Evolutionary conservation across 2,113 vertebrate genomes (phyloP), one percentile per base, ranked within the genome.

Genomic region (Eptesicus fuscus): DNA sequence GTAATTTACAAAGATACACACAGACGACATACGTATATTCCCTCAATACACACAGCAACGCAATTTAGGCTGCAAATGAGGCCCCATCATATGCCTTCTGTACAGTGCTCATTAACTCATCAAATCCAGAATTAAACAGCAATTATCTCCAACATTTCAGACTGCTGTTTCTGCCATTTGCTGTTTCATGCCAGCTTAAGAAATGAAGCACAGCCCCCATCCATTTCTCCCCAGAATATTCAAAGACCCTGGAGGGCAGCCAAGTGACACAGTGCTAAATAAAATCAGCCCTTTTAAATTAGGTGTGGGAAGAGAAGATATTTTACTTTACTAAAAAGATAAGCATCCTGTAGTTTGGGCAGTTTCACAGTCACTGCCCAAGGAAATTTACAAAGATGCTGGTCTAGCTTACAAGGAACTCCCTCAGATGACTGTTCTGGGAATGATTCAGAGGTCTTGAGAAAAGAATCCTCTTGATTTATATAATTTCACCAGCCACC

Each of bases 81-180:
- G 71, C 96, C 93, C 3, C n/a, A 73, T 83, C 88, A n/a, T 91
- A 83, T 37, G 67, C 95, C 95, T 98, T 93, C 93, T n/a, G 73
- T 47, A 70, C 76, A 79, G 76, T 35, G 90, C 1, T 1, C 85
- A 91, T 85, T 11, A 95, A 88, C 65, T 51, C 86, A 76, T 71
- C 86, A 67, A 96, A 95, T 90, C 95, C 95, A 96, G 95, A 96
- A 96, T 91, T 88, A 87, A 94, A 65, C 37, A 71, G 65, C 1
- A 86, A 73, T 95, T 96, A 97, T 96, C 95, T 97, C 92, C 90
- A 96, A 92, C 95, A 96, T 96, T 97, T 97, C 93, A 95, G 94
- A 84, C 76, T 74, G 88, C 86, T 80, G 63, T 49, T 94, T 85
- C 84, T 95, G 78, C 89, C 89, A 70, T 74, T 85, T 90, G 77